Evolutionary conservation across 2,797 vertebrate species (phyloP), one percentile per base, ranked within the genome.

Genomic region (Cossypha dichroa): DNA sequence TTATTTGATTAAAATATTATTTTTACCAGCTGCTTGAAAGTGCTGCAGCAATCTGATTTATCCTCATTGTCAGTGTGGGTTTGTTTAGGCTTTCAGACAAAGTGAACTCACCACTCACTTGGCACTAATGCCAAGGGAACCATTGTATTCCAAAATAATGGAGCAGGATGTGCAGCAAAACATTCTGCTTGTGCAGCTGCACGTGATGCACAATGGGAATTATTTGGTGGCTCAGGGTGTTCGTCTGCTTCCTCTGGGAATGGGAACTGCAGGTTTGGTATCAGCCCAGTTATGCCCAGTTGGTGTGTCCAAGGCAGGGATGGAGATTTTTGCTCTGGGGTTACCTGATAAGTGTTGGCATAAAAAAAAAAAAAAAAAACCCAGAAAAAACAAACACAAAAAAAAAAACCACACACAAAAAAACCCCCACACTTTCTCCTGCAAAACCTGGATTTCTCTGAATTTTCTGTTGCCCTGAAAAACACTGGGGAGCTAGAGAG

Each of bases 1-100:
- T 81, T 81, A 85, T 93, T 93, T 81, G 89, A 96, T 92, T 85
- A 94, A 94, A 95, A 94, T 81, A 88, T 62, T 81, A 66, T 80
- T 95, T 94, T 94, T 78, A 56, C 60, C 56, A 87, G 41, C 67
- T 83, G 11, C 85, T 89, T 66, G 80, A 31, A 68, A 63, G 77
- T 18, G 59, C 79, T 38, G 80, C 87, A 78, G 85, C 80, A 55
- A 25, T 78, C 77, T 72, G 83, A 73, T 85, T 78, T 82, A 36
- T 83, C 67, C 70, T 31, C 59, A 23, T 78, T 92, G 95, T 95
- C 92, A 69, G 48, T 0, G 18, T 40, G 80, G 85, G 83, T 90
- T 91, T 95, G 85, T 70, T 88, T 48, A 62, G 87, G 20, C 72
- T 68, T 55, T 77, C 90, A 34, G 59, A 31, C 2, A 3, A 31